Evolutionary conservation across 2,888 invertebrate species (phyloP), one percentile per base, ranked within the genome.

Genomic region (Smittia sp.): DNA sequence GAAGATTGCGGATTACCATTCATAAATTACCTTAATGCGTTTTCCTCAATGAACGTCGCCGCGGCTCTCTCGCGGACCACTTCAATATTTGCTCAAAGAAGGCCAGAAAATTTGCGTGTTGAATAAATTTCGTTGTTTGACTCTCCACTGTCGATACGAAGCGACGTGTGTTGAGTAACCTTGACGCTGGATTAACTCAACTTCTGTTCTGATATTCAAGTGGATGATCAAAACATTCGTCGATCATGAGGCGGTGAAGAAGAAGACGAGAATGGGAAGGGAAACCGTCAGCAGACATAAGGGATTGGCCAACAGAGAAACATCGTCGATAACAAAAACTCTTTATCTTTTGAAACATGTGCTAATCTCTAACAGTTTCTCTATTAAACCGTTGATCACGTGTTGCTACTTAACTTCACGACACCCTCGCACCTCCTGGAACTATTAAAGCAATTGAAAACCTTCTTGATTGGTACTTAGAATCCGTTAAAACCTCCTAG

Each of bases 181-280:
- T 69, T 69, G 69, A 27, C 13, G 52, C 7, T 69, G 52, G 54
- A 52, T 69, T 69, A 69, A 63, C 63, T 63, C 13, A 27, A 41
- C 67, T 67, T 67, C 67, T 67, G 22, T 67, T 67, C 67, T 67
- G 46, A 46, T 46, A 46, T 11, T 46, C 11, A 11, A n/a, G 32
- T 32, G 4, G 32, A 63, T 63, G 63, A 15, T 15, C n/a, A 27
- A 7, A 22, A 63, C 15, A 27, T 63, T 63, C 20, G 7, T 22
- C 20, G 20, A 22, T 22, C 24, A 18, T 22, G 58, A 18, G 15
- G 15, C 25, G 22, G 7, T 24, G 25, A 27, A 32, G 63, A 6
- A 27, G n/a, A 63, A 63, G 6, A n/a, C 4, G n/a, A 46, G 46
- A 46, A n/a, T 46, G 46, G 11, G 15, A 46, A n/a, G 46, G 15